Conservation (phyloP, 2,797 vertebrate genomes). For the Gallinago solitaria region DNA sequence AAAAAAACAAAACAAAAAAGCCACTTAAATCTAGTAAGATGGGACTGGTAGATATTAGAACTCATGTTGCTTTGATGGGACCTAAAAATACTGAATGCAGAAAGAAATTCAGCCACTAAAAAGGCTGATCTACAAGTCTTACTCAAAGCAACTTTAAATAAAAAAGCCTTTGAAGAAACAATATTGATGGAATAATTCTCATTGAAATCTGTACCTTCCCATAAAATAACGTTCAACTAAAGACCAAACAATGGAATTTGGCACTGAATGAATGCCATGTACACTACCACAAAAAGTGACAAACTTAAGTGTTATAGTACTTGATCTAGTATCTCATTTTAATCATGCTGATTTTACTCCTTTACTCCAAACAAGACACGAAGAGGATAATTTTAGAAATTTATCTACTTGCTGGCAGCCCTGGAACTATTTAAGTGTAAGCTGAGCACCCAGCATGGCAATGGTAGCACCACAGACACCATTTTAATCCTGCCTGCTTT, state of each 20-base stretch:
- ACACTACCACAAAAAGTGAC: neutral
- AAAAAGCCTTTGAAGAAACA: slow-evolving; percentile 71
- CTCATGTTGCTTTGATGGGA: slow-evolving; percentile 76
- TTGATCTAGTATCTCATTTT: neutral
- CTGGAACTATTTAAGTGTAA: neutral
- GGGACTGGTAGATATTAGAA: slow-evolving; percentile 80
- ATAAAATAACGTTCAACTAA: slow-evolving; percentile 39
- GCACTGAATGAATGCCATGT: slow-evolving; percentile 6
- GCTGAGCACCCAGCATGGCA: neutral
- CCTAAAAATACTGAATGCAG: slow-evolving; percentile 69
- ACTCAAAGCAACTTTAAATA: slow-evolving; percentile 68
- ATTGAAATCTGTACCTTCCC: slow-evolving; percentile 46
- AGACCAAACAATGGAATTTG: slow-evolving; percentile 46
- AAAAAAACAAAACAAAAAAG: slow-evolving; percentile 84
- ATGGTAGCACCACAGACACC: neutral
- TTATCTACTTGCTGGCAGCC: neutral
- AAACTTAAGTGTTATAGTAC: neutral
- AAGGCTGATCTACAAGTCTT: slow-evolving; percentile 63
- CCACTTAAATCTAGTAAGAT: slow-evolving; percentile 86
- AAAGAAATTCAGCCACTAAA: slow-evolving; percentile 68
- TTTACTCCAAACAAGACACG: neutral
- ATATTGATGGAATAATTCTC: slow-evolving; percentile 48
- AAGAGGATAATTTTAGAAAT: neutral
- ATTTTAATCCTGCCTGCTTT: neutral
- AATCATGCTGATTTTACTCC: neutral